A percentile compares a stretch with the other conserved stretches of the same genome.
phyloP scores from a whole-genome alignment of 2,797 vertebrate genomes.

The Sebastes vulpes region DNA sequence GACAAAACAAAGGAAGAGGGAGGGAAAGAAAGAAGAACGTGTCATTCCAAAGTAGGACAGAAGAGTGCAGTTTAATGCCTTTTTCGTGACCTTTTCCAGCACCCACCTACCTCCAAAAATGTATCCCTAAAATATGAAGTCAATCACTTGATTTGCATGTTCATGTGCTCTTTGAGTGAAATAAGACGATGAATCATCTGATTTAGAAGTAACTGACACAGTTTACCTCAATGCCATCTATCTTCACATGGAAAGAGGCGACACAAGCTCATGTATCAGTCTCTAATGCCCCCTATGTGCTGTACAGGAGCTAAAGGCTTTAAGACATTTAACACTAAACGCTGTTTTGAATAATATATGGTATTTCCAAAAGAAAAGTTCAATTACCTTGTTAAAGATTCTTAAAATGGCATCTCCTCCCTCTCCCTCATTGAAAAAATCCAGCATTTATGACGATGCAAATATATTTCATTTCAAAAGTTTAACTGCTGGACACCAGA shows the following conservation, averaged over 20 bases:
- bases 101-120: neutral
- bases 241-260: neutral
- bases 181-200: neutral
- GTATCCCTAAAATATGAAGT: neutral
- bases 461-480: neutral
- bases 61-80: neutral
- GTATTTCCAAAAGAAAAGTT: neutral
- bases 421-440: neutral
- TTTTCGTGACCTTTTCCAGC: slow-evolving; percentile 15
- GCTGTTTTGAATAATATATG: neutral
- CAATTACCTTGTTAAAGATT: neutral
- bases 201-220: neutral
- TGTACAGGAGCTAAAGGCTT: neutral
- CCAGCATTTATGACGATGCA: neutral
- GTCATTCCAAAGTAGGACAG: neutral
- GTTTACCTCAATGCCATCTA: neutral
- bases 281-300: neutral
- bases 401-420: neutral
- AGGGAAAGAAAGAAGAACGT: slow-evolving; percentile 4
- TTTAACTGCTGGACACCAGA: neutral
- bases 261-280: neutral
- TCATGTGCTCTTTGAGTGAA: neutral
- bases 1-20: neutral
- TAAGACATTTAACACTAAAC: neutral
- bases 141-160: neutral